A percentile compares a stretch with the other conserved stretches of the same genome.
Evolutionary conservation across 2,888 invertebrate species (phyloP).

Genomic region (Embidobia sp.): DNA sequence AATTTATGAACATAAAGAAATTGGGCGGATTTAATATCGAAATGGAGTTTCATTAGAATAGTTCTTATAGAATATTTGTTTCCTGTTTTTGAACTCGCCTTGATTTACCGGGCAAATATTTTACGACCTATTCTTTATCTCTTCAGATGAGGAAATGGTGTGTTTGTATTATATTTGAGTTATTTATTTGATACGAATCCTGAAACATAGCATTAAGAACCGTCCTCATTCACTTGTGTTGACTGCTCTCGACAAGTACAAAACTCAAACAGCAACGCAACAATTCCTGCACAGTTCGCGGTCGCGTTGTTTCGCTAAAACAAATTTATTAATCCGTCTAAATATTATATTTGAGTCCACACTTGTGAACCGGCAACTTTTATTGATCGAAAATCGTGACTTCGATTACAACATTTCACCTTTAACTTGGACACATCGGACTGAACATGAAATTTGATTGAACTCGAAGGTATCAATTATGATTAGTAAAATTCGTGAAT

Average conservation of each 20-base stretch:
- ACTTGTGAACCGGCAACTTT: no score
- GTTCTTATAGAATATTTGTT: background rate
- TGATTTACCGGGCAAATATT: constrained; percentile 1
- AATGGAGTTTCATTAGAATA: background rate
- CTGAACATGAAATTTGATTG: no score
- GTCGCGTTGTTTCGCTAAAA: background rate
- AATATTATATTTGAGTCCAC: no score
- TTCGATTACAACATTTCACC: no score
- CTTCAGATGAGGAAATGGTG: background rate
- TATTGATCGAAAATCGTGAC: no score
- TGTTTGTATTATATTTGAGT: constrained; percentile 14
- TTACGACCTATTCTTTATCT: constrained; percentile 3
- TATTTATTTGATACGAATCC: constrained; percentile 21
- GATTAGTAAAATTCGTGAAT: no score
- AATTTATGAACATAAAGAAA: background rate
- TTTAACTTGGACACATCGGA: no score
- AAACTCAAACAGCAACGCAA: constrained; percentile 15
- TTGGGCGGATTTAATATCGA: constrained; percentile 6
- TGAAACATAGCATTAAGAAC: constrained; percentile 13
- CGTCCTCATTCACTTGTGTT: constrained; percentile 4
- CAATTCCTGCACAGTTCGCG: constrained; percentile 16
- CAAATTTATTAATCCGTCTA: constrained; percentile 3
- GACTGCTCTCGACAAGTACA: constrained; percentile 13
- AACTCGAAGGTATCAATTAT: no score
- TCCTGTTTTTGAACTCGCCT: background rate